These are phyloP conservation scores for Echinarachnius parma DNA, from an alignment of 53 echinoderm and acorn worm genomes.

Conservation along the genomic window DNA sequence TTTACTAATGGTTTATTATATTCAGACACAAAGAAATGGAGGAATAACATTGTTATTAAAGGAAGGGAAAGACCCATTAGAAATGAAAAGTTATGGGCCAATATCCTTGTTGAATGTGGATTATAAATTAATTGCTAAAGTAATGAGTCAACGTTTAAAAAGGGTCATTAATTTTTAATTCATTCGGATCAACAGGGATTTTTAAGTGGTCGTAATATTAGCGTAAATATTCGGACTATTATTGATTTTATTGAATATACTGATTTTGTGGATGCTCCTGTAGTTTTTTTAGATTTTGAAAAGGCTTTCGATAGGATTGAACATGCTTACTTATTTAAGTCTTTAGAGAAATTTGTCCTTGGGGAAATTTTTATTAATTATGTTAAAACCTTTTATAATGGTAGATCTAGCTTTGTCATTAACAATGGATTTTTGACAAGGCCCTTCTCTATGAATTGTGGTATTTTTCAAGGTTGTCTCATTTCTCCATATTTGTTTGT, in stretches of 20 bases:
- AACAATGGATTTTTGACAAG: constrained; percentile 28
- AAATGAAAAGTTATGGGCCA: constrained; percentile 51
- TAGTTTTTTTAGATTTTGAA: constrained; percentile 29
- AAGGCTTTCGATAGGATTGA: constrained; percentile 44
- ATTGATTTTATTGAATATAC: constrained; percentile 7
- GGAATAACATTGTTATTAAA: constrained; percentile 57
- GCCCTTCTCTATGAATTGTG: constrained; percentile 8
- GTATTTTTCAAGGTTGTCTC: constrained; percentile 40
- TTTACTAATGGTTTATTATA: constrained; percentile 36
- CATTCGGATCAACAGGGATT: not conserved
- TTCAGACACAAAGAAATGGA: constrained; percentile 38
- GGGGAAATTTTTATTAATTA: constrained; percentile 7
- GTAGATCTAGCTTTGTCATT: constrained; percentile 8
- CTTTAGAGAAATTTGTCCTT: constrained; percentile 19
- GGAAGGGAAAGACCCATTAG: constrained; percentile 35
- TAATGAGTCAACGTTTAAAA: constrained; percentile 46
- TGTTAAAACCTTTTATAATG: constrained; percentile 23
- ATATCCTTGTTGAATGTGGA: constrained; percentile 63
- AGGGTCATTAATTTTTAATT: not conserved
- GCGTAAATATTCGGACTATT: not conserved
- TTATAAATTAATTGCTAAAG: constrained; percentile 54
- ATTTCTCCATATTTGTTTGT: constrained; percentile 37
- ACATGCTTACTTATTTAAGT: constrained; percentile 10
- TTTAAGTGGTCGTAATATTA: not conserved
- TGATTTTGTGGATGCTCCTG: not conserved